Evolutionary conservation across 2,797 vertebrate genomes (phyloP).

Genomic region (Sciaenops ocellatus): DNA sequence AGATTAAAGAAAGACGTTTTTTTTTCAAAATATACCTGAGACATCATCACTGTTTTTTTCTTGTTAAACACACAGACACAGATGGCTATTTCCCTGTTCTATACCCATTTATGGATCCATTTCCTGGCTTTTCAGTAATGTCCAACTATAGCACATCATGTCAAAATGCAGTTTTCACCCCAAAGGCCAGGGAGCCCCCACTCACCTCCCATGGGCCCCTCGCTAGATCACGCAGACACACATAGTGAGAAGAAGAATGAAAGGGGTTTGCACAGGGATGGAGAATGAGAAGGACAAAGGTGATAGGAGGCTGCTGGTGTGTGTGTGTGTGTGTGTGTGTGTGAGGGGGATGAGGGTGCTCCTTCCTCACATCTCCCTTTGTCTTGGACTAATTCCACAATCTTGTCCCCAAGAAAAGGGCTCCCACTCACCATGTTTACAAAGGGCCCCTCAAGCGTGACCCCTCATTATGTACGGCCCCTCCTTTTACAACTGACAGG

Average conservation of each 20-base stretch:
- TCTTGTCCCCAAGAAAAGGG: conserved; percentile 79
- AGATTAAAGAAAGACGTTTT: not conserved
- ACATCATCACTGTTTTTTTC: not conserved
- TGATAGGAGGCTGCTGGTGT: conserved; percentile 24
- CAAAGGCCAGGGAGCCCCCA: conserved; percentile 2
- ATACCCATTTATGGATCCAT: not conserved
- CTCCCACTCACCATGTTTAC: conserved; percentile 77
- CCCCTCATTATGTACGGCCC: conserved; percentile 80
- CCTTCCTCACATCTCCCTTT: conserved; percentile 75
- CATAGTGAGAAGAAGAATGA: conserved; percentile 35
- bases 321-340: conserved; percentile 14
- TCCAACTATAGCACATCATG: conserved; percentile 30
- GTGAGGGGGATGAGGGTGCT: conserved; percentile 23
- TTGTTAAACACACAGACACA: not conserved
- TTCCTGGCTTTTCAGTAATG: conserved; percentile 26
- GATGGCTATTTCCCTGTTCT: not conserved
- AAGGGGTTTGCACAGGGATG: conserved; percentile 36
- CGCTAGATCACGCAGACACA: conserved; percentile 6
- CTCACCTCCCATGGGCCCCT: conserved; percentile 31
- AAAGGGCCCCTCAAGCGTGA: conserved; percentile 81
- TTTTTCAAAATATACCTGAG: conserved; percentile 2
- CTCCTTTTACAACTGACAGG: conserved; percentile 73
- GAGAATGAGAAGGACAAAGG: conserved; percentile 38
- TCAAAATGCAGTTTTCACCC: conserved; percentile 31
- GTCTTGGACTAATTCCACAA: conserved; percentile 82